Evolutionary conservation across 1,140 invertebrate genomes (phyloP).

Genomic region (Drosophila ironensis): DNA sequence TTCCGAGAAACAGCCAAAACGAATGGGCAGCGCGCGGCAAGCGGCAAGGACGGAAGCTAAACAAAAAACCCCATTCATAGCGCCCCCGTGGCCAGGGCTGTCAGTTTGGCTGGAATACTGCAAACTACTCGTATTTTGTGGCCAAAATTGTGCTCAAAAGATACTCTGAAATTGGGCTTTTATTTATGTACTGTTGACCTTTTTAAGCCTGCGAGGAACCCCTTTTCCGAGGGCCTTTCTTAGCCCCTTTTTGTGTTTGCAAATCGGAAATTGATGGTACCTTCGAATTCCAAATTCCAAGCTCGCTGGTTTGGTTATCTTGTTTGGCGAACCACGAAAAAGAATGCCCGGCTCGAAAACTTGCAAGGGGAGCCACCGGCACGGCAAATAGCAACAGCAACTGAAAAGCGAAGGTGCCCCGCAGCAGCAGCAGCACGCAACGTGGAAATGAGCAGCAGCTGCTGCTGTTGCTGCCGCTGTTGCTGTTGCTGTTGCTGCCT

Average conservation of each 20-base stretch:
- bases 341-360: slow-evolving; percentile 29
- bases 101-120: not conserved
- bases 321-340: slow-evolving; percentile 15
- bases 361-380: slow-evolving; percentile 28
- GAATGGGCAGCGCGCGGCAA: slow-evolving; percentile 20
- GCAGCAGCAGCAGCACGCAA: slow-evolving; percentile 44
- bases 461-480: too few species aligned
- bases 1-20: slow-evolving; percentile 50
- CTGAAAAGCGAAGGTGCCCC: too few species aligned
- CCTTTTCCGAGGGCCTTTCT: not conserved
- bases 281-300: not conserved
- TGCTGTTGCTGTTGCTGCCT: slow-evolving; percentile 24
- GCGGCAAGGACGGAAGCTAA: slow-evolving; percentile 34
- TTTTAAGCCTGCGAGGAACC: too few species aligned
- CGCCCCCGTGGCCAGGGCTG: not conserved
- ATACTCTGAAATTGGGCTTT: too few species aligned
- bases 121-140: too few species aligned
- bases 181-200: not conserved
- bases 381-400: slow-evolving; percentile 18
- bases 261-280: slow-evolving; percentile 3
- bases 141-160: too few species aligned
- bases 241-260: not conserved
- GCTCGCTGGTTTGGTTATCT: slow-evolving; percentile 39
- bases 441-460: slow-evolving; percentile 55
- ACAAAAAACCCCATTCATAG: slow-evolving; percentile 53